Evolutionary conservation across 2,888 invertebrate genomes (phyloP).

Genomic region (Zaprionus lineosus): DNA sequence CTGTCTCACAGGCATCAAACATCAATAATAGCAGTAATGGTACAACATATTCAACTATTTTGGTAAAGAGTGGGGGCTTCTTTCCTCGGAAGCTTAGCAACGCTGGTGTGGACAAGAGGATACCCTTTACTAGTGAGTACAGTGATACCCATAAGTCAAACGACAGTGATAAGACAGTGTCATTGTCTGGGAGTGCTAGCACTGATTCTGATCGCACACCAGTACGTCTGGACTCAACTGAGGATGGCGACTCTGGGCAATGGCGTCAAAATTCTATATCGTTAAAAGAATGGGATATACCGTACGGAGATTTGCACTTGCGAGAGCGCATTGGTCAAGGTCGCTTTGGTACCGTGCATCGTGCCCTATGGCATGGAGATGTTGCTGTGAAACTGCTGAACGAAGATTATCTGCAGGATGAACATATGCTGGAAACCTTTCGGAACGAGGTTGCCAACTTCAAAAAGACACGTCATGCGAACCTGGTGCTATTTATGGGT

Average conservation of each 20-base stretch:
- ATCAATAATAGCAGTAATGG: conserved; percentile 48
- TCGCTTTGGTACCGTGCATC: conserved; percentile 96
- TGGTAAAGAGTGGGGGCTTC: conserved; percentile 67
- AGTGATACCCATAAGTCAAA: conserved; percentile 85
- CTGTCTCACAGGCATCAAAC: conserved; percentile 40
- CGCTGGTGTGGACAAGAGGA: conserved; percentile 75
- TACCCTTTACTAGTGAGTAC: conserved; percentile 80
- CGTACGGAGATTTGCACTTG: conserved; percentile 95
- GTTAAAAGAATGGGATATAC: conserved; percentile 98
- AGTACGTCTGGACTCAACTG: conserved; percentile 89
- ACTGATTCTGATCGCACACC: conserved; percentile 93
- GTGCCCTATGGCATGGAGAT: conserved; percentile 98
- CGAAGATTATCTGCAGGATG: conserved; percentile 94
- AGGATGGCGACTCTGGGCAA: conserved; percentile 88
- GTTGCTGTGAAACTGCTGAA: conserved; percentile 98
- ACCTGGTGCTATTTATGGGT: conserved; percentile 99
- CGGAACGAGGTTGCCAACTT: conserved; percentile 97
- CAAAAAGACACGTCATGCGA: conserved; percentile 98
- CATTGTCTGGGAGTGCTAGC: conserved; percentile 88
- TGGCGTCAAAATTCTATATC: conserved; percentile 95
- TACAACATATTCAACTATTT: conserved; percentile 54
- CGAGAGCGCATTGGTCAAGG: conserved; percentile 95
- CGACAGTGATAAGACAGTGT: conserved; percentile 88
- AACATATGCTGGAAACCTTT: conserved; percentile 95
- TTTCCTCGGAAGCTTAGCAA: conserved; percentile 84